Percentiles rank a stretch among this genome's conserved stretches.
Conservation (phyloP, 2,113 vertebrate species). For the Tylochromis polylepis region DNA sequence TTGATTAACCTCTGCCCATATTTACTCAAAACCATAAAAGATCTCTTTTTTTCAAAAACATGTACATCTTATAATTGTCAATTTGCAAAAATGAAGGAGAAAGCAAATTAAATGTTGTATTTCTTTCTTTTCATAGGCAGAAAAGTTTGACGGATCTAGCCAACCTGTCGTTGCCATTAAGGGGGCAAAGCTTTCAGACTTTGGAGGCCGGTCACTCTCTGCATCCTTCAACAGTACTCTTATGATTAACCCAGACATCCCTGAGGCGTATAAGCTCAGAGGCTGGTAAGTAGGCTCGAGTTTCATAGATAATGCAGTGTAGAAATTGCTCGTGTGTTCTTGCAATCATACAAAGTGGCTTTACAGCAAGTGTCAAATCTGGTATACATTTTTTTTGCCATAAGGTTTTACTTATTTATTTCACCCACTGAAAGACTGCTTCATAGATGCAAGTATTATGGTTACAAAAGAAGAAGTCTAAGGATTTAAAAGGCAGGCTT, state of each 20-base stretch:
- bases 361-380: neutral
- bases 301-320: neutral
- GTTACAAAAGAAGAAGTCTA: neutral
- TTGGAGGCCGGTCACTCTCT: constrained; percentile 91
- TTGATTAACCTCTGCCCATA: neutral
- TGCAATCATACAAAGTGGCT: neutral
- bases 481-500: constrained; percentile 23
- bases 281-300: constrained; percentile 81
- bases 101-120: neutral
- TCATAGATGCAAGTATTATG: neutral
- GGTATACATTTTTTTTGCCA: neutral
- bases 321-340: neutral
- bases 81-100: neutral
- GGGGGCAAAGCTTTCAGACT: constrained; percentile 92
- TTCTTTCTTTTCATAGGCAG: constrained; percentile 76
- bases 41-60: neutral
- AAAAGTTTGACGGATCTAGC: constrained; percentile 89
- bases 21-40: neutral
- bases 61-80: neutral
- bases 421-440: neutral
- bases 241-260: constrained; percentile 92
- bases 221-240: constrained; percentile 88
- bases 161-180: constrained; percentile 92
- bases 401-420: neutral
- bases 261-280: constrained; percentile 91